phyloP scores from a whole-genome alignment of 2,113 vertebrate species.

The Strix uralensis region DNA sequence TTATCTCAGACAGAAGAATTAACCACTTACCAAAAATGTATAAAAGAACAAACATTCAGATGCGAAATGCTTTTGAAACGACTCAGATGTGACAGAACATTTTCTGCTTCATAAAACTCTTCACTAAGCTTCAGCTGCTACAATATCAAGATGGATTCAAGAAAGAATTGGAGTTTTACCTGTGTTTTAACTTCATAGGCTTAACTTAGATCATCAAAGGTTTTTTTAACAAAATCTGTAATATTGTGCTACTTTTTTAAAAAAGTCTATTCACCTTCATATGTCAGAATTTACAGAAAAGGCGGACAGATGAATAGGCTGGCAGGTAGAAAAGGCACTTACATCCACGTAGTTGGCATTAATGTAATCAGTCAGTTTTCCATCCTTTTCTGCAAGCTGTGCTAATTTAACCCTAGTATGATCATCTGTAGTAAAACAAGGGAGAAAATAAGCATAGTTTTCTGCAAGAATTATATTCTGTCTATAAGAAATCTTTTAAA shows the following conservation, averaged over 20 bases:
- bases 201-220: not conserved
- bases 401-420: constrained; percentile 91
- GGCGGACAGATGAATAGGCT: not conserved
- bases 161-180: not conserved
- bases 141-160: not conserved
- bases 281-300: not conserved
- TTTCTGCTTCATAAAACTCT: not conserved
- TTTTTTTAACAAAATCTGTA: not conserved
- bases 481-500: not conserved
- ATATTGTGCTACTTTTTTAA: not conserved
- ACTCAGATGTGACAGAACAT: not conserved
- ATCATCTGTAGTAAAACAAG: constrained; percentile 82
- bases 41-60: not conserved
- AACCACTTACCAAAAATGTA: not conserved
- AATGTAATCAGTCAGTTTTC: constrained; percentile 90
- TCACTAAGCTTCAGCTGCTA: not conserved
- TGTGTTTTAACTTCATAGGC: not conserved
- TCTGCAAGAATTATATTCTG: not conserved
- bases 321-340: constrained; percentile 64
- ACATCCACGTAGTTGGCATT: constrained; percentile 97
- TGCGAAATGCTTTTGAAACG: not conserved
- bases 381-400: constrained; percentile 81
- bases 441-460: constrained; percentile 23
- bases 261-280: not conserved
- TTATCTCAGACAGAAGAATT: not conserved